phyloP scores from a whole-genome alignment of 2,797 vertebrate species.

The Lepilemur septentrionalis region DNA sequence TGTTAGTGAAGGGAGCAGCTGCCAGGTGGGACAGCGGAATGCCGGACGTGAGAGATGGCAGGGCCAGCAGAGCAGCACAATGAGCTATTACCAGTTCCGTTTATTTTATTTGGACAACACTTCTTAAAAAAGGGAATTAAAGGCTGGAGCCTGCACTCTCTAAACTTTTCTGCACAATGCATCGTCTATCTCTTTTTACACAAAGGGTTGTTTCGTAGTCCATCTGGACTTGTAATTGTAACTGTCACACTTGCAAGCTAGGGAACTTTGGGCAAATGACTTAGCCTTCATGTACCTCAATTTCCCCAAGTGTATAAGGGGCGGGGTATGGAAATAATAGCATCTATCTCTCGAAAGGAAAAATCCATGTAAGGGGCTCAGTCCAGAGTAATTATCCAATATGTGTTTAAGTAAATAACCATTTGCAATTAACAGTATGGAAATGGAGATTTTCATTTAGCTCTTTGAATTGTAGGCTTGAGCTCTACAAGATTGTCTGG shows the following conservation, averaged over 20 bases:
- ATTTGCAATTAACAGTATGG: background rate
- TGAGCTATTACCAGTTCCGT: background rate
- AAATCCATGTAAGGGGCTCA: background rate
- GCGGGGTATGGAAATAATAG: background rate
- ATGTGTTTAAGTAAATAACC: background rate
- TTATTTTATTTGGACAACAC: conserved; percentile 52
- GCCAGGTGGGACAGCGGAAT: conserved; percentile 46
- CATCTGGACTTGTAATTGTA: background rate
- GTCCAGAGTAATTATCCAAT: background rate
- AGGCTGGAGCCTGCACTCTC: background rate
- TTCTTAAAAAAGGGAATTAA: conserved; percentile 39
- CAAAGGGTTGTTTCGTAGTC: background rate
- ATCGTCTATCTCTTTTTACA: background rate
- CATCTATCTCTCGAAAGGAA: background rate
- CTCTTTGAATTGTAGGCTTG: background rate
- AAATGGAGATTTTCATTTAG: background rate
- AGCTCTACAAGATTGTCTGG: background rate
- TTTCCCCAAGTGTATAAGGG: background rate
- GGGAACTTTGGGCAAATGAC: background rate
- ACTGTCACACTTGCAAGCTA: background rate
- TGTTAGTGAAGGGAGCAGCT: conserved; percentile 15
- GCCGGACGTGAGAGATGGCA: background rate
- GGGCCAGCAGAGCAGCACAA: background rate
- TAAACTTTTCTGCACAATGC: background rate
- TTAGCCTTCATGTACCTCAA: background rate